Evolutionary conservation across 92 coral and sea anemone genomes (phyloP).

Genomic region (Parazoanthus darwini): DNA sequence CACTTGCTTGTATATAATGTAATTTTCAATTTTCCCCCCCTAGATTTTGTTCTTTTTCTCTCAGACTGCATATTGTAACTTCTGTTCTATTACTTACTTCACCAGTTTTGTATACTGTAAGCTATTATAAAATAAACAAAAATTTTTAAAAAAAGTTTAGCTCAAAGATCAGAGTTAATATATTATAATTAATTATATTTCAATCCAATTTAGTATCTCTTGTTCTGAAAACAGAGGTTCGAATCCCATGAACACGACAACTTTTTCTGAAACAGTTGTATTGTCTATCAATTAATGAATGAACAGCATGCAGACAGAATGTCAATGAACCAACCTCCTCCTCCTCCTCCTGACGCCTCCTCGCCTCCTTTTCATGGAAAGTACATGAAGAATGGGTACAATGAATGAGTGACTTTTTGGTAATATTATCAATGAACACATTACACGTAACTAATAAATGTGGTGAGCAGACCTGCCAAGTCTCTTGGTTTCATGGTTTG

Average conservation of each 20-base stretch:
- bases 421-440: background rate
- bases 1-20: too few relatives aligned
- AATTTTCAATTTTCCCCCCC: too few relatives aligned
- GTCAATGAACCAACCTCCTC: constrained; percentile 36
- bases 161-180: too few relatives aligned
- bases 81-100: too few relatives aligned
- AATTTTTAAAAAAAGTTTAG: too few relatives aligned
- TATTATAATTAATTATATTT: too few relatives aligned
- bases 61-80: too few relatives aligned
- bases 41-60: too few relatives aligned
- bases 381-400: background rate
- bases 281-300: background rate
- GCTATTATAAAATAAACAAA: too few relatives aligned
- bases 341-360: constrained; percentile 24
- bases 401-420: background rate
- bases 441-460: too few relatives aligned
- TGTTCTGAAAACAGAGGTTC: background rate
- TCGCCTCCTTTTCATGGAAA: constrained; percentile 16
- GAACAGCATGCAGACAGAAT: background rate
- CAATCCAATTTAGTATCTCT: too few relatives aligned
- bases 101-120: too few relatives aligned
- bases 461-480: background rate
- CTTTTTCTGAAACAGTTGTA: background rate
- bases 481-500: background rate
- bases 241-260: background rate